These are phyloP conservation scores for Triops longicaudatus DNA, from an alignment of 1,140 invertebrate genomes.

Conservation along the genomic window DNA sequence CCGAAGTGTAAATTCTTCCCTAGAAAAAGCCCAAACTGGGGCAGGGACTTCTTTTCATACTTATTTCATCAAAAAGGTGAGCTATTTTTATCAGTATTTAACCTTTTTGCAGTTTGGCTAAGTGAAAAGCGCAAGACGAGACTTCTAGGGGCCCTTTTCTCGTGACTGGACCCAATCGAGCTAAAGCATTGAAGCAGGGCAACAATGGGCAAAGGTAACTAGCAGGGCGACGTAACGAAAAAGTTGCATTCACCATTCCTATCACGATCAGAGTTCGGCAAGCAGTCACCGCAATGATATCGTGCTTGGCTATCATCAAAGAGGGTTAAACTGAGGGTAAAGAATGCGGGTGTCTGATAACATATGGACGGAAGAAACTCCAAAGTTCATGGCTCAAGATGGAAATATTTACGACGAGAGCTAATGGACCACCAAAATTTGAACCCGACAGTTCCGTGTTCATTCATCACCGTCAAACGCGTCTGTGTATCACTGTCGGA, in stretches of 20 bases:
- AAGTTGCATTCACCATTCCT: background rate
- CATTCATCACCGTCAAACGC: background rate
- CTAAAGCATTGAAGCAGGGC: background rate
- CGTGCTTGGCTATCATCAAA: background rate
- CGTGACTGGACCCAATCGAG: conserved; percentile 7
- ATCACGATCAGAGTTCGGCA: background rate
- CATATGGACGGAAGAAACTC: background rate
- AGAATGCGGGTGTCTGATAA: background rate
- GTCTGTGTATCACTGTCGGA: background rate
- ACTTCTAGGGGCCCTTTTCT: background rate
- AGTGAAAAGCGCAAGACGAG: background rate
- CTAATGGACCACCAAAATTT: conserved; percentile 11
- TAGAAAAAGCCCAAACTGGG: background rate
- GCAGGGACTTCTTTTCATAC: background rate
- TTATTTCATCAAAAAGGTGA: background rate
- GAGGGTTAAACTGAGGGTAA: background rate
- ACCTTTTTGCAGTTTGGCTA: background rate
- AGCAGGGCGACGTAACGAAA: background rate
- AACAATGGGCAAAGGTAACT: no score
- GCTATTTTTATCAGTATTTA: background rate
- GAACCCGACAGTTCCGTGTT: background rate
- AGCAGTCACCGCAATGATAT: background rate
- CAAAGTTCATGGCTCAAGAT: background rate
- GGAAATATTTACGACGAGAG: background rate
- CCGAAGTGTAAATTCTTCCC: background rate